These are phyloP conservation scores for Pyrocephalus nanus DNA, from an alignment of 2,797 vertebrate species.

Conservation along the genomic window DNA sequence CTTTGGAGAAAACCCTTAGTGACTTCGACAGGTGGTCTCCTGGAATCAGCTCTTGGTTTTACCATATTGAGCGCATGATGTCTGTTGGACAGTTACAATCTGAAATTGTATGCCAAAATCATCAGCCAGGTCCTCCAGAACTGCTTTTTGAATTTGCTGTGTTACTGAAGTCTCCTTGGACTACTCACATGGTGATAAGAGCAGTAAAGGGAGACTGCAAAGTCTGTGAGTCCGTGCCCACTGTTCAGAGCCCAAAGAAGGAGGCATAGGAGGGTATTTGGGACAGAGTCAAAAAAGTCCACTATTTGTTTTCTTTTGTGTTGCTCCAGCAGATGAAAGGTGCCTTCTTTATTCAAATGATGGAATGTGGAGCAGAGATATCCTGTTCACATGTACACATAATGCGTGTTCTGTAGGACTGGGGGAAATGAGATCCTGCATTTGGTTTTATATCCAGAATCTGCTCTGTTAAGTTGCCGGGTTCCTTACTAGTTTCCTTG, in stretches of 20 bases:
- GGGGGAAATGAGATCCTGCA: not conserved
- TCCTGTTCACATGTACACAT: not conserved
- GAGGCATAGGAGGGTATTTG: not conserved
- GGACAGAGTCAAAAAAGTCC: not conserved
- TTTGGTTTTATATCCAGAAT: conserved; percentile 8
- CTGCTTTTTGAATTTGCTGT: not conserved
- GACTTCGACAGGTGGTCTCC: not conserved
- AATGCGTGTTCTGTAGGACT: not conserved
- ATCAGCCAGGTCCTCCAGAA: not conserved
- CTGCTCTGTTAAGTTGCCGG: not conserved
- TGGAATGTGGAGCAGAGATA: not conserved
- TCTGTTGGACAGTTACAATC: not conserved
- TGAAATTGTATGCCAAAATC: not conserved
- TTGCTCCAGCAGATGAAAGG: not conserved
- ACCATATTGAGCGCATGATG: not conserved
- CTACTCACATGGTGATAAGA: not conserved
- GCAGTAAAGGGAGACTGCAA: not conserved
- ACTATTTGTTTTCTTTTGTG: not conserved
- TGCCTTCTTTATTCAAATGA: not conserved
- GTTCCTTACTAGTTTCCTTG: not conserved
- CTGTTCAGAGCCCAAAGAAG: not conserved
- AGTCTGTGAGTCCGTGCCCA: not conserved
- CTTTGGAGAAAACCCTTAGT: not conserved
- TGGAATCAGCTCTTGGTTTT: not conserved
- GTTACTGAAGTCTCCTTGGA: not conserved